These are phyloP conservation scores for Drosophila eugracilis DNA, from an alignment of 1,140 invertebrate genomes.

Conservation along the genomic window DNA sequence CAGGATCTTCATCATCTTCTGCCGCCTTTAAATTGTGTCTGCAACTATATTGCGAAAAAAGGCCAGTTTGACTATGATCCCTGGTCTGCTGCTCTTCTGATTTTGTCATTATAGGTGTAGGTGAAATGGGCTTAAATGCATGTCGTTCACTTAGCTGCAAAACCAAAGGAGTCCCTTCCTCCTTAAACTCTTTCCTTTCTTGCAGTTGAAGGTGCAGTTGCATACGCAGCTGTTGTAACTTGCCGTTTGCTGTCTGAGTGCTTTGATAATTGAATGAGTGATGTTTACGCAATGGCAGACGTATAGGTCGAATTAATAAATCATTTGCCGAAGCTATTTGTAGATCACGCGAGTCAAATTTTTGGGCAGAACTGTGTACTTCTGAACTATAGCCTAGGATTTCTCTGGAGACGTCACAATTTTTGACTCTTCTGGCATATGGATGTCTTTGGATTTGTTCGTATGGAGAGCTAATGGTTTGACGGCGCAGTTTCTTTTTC, in stretches of 20 bases:
- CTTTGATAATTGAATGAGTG: constrained; percentile 90
- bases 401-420: not conserved
- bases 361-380: constrained; percentile 40
- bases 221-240: constrained; percentile 64
- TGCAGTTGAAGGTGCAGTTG: constrained; percentile 55
- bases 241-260: constrained; percentile 82
- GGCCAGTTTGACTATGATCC: not conserved
- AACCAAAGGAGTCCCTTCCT: constrained; percentile 50
- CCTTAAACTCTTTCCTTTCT: constrained; percentile 39
- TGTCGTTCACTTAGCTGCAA: constrained; percentile 70
- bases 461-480: constrained; percentile 80
- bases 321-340: constrained; percentile 50
- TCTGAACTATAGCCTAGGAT: constrained; percentile 20
- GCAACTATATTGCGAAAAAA: not conserved
- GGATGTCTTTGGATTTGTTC: constrained; percentile 68
- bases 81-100: constrained; percentile 9
- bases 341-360: constrained; percentile 48
- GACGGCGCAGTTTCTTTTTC: constrained; percentile 71
- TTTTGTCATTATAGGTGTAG: constrained; percentile 36
- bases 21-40: not conserved
- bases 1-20: constrained; percentile 75
- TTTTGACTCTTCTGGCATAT: constrained; percentile 2
- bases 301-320: constrained; percentile 66
- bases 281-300: constrained; percentile 88
- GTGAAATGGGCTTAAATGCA: constrained; percentile 82